phyloP scores from a whole-genome alignment of 2,888 invertebrate species.

The Tipula vernalis region DNA sequence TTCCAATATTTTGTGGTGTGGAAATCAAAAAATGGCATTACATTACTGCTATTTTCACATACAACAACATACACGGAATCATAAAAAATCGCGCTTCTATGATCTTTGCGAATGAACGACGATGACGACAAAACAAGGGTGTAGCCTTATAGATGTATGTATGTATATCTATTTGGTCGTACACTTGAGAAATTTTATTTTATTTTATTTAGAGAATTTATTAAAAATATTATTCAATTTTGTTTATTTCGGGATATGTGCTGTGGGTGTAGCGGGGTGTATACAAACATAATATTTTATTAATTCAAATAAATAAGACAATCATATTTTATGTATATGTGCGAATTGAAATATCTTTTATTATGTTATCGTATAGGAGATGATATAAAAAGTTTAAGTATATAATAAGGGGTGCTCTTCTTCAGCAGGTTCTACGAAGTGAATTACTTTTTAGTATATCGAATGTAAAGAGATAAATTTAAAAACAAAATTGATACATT shows the following conservation, averaged over 20 bases:
- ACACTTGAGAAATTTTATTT: background rate
- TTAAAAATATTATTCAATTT: background rate
- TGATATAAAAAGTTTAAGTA: background rate
- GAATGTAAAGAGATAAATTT: background rate
- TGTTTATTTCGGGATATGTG: background rate
- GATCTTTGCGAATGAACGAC: background rate
- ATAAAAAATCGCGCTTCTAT: background rate
- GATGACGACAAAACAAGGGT: background rate
- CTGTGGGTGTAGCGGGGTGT: background rate
- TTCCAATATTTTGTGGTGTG: background rate
- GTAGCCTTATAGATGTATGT: background rate
- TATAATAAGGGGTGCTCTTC: background rate
- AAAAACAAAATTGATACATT: background rate
- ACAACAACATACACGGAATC: background rate
- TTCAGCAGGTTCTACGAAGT: background rate
- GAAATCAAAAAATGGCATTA: background rate
- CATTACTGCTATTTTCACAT: background rate
- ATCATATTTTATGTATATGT: background rate
- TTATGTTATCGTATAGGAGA: background rate
- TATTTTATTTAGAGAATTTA: background rate
- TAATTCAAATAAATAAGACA: background rate
- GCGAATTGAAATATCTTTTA: background rate
- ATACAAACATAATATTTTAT: background rate
- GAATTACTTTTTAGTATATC: background rate
- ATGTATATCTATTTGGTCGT: background rate